Base-by-base conservation (phyloP, 2,888 invertebrate genomes). In the Eretmocerus hayati region DNA sequence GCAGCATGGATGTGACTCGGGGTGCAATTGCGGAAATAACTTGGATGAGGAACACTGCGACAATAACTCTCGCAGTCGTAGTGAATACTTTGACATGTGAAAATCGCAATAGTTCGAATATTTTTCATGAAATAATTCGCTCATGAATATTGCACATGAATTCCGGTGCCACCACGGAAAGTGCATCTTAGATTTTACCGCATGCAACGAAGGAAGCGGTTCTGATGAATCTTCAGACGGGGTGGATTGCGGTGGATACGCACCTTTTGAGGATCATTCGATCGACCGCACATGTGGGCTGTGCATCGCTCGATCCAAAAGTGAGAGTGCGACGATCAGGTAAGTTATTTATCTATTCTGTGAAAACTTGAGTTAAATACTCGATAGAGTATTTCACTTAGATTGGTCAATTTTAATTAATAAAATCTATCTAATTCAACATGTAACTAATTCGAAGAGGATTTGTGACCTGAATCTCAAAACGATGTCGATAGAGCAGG, bases 191-290 rank as follows among this genome's bases (percentile, higher is more conserved):
- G 71, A 79, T 49, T 73, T 68, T 41, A 80, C 79, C 74, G 78
- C 82, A 37, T 91, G 91, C 66, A 85, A 93, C 65, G 78, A 78
- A 0, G 74, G 77, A n/a, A 71, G 73, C 37, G 90, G 93, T 69
- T 93, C 92, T 64, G 59, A 65, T 0, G 90, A 91, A 67, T 74
- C 72, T 11, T 83, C 84, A 1, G 89, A 89, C 59, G 89, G 89
- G 67, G 66, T 71, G 1, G 78, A 80, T 50, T 81, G 78, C 50
- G 16, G 30, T 4, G 43, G 47, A 2, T 55, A 58, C 32, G 50
- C n/a, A n/a, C n/a, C 53, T 3, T 72, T 71, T 42, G 52, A 57
- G 6, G 20, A 41, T 2, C n/a, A 49, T 3, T 51, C 54, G 8
- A 74, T 72, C 53, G 55, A 56, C 23, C 75, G 75, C 54, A 22